These are phyloP conservation scores for Propithecus perrieri DNA, from an alignment of 2,797 vertebrate species.

Conservation along the genomic window DNA sequence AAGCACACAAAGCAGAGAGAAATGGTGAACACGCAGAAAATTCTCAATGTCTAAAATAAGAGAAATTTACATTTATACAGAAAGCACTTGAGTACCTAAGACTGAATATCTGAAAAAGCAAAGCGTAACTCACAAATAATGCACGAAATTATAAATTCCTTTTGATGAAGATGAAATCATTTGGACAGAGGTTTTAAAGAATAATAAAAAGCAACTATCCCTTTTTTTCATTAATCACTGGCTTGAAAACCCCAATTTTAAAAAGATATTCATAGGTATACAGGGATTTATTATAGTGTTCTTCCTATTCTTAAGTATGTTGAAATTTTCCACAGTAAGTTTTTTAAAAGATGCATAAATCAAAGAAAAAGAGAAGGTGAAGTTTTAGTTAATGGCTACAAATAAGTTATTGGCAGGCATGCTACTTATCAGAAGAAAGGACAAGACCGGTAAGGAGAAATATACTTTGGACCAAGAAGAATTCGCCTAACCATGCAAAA, in stretches of 20 bases:
- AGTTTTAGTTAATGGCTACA: constrained; percentile 7
- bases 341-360: not conserved
- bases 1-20: constrained; percentile 40
- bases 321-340: constrained; percentile 15
- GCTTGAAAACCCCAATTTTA: not conserved
- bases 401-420: not conserved
- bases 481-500: not conserved
- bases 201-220: constrained; percentile 16
- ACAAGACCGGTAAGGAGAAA: not conserved
- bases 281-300: not conserved
- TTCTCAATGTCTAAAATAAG: not conserved
- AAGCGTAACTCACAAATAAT: constrained; percentile 14
- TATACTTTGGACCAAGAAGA: not conserved
- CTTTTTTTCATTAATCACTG: not conserved
- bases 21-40: constrained; percentile 1
- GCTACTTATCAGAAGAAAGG: not conserved
- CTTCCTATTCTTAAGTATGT: not conserved
- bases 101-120: constrained; percentile 28
- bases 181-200: constrained; percentile 23
- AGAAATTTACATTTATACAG: constrained; percentile 38
- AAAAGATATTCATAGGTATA: not conserved
- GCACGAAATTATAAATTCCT: constrained; percentile 21
- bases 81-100: not conserved
- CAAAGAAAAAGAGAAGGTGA: not conserved
- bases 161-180: constrained; percentile 18